A percentile compares a stretch with the other conserved stretches of the same genome.
These are phyloP conservation scores for Acanthosepion esculentum DNA, from an alignment of 2,888 invertebrate species.

Conservation along the genomic window DNA sequence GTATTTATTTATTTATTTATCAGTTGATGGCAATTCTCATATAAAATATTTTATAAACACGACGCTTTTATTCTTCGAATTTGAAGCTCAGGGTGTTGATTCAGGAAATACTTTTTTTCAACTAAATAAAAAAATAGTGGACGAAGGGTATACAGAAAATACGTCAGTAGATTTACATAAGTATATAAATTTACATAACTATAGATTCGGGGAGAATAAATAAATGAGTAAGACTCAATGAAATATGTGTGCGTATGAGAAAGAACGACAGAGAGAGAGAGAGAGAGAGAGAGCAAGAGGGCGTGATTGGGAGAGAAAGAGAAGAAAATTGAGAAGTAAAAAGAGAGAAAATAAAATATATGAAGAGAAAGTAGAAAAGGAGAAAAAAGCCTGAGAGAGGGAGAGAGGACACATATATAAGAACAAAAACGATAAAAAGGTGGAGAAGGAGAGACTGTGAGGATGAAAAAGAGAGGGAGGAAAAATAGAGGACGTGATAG, in stretches of 20 bases:
- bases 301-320: background rate
- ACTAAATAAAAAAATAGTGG: background rate
- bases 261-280: background rate
- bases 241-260: background rate
- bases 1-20: background rate
- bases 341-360: background rate
- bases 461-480: background rate
- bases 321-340: background rate
- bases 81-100: background rate
- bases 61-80: background rate
- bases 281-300: background rate
- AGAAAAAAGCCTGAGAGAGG: background rate
- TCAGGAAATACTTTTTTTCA: background rate
- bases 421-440: background rate
- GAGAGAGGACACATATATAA: background rate
- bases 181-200: background rate
- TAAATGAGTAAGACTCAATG: background rate
- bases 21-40: background rate
- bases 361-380: background rate
- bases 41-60: slow-evolving; percentile 16
- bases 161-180: background rate
- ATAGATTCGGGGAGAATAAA: background rate
- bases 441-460: background rate
- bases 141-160: background rate
- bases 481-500: too few species aligned